A percentile compares a stretch with the other conserved stretches of the same genome.
These are phyloP conservation scores for Drosophila rellima DNA, from an alignment of 2,888 invertebrate genomes.

Conservation along the genomic window DNA sequence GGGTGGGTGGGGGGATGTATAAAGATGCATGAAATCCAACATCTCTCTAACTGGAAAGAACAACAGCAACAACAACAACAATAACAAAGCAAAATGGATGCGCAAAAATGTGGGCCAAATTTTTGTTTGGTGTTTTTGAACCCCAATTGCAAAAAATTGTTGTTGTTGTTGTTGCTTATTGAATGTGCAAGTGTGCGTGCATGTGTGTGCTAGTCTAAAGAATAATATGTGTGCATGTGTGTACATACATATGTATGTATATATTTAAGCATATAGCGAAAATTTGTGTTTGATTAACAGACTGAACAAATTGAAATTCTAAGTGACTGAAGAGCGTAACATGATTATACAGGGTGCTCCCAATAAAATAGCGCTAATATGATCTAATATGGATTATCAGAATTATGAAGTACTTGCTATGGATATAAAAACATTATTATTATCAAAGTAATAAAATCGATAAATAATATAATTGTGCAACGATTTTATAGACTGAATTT, in stretches of 20 bases:
- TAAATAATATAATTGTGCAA: no score
- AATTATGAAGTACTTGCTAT: no score
- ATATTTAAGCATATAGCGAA: slow-evolving; percentile 5
- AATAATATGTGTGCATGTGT: not conserved
- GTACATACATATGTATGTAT: not conserved
- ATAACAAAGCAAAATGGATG: slow-evolving; percentile 46
- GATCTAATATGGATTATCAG: not conserved
- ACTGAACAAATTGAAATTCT: slow-evolving; percentile 13
- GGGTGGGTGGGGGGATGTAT: not conserved
- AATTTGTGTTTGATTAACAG: slow-evolving; percentile 26
- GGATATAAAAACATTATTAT: no score
- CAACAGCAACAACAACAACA: slow-evolving; percentile 23
- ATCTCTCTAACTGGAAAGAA: slow-evolving; percentile 51
- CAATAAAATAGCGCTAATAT: not conserved
- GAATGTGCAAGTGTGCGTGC: slow-evolving; percentile 22
- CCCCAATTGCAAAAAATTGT: slow-evolving; percentile 27
- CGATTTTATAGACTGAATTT: no score
- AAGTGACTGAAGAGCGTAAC: slow-evolving; percentile 12
- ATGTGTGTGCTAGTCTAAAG: slow-evolving; percentile 10
- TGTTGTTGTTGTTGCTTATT: slow-evolving; percentile 24
- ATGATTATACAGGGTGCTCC: not conserved
- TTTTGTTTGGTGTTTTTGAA: slow-evolving; percentile 44
- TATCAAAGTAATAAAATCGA: no score
- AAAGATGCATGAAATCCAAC: slow-evolving; percentile 27
- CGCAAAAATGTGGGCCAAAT: slow-evolving; percentile 68